Evolutionary conservation across 2,888 invertebrate genomes (phyloP).

Genomic region (Eugnorisma glareosa): DNA sequence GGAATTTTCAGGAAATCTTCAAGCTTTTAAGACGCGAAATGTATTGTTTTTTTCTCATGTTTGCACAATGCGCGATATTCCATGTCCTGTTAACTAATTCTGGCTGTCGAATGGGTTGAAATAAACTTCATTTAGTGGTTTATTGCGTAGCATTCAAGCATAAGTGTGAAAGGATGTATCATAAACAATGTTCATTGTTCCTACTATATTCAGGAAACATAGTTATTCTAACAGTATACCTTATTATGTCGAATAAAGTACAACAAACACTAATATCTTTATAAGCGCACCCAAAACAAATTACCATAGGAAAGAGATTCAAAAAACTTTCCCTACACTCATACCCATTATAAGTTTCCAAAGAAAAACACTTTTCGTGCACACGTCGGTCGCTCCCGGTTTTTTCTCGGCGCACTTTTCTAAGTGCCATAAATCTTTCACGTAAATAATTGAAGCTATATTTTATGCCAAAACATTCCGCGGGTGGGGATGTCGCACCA

Average conservation of each 20-base stretch:
- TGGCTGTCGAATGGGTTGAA: neutral
- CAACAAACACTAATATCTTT: constrained; percentile 82
- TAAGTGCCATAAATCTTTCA: constrained; percentile 90
- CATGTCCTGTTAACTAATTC: neutral
- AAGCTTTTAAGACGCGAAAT: neutral
- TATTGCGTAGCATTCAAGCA: neutral
- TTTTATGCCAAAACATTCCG: constrained; percentile 91
- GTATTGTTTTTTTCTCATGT: neutral
- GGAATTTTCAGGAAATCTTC: constrained; percentile 6
- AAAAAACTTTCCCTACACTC: constrained; percentile 88
- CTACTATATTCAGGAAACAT: neutral
- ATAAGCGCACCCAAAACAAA: constrained; percentile 89
- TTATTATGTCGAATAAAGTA: constrained; percentile 70
- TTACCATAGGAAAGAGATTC: constrained; percentile 90
- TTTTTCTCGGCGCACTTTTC: constrained; percentile 90
- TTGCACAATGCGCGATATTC: neutral
- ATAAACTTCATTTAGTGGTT: neutral
- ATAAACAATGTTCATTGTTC: neutral
- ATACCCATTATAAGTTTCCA: constrained; percentile 90
- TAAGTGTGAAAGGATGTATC: neutral
- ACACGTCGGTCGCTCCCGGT: constrained; percentile 87
- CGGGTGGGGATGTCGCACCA: constrained; percentile 87
- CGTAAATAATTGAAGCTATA: constrained; percentile 91
- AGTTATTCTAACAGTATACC: neutral
- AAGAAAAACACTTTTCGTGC: constrained; percentile 91